Evolutionary conservation across 1,140 invertebrate species (phyloP).

Genomic region (Euschistus heros): DNA sequence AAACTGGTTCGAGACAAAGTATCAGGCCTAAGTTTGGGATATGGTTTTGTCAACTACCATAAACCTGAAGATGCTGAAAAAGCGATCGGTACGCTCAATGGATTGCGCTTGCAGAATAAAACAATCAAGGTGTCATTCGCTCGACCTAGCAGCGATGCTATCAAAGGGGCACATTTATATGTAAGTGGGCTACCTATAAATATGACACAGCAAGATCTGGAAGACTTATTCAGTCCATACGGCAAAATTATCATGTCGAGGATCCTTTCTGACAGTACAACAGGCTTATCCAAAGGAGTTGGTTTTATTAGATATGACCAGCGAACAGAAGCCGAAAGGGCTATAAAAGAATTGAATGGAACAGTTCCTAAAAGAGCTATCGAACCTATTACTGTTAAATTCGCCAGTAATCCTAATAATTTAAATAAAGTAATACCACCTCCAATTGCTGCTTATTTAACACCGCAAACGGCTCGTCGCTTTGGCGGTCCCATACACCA

Average conservation of each 20-base stretch:
- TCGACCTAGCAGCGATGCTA: slow-evolving; percentile 75
- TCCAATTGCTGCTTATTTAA: slow-evolving; percentile 45
- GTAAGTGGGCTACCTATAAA: slow-evolving; percentile 77
- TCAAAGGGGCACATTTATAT: slow-evolving; percentile 83
- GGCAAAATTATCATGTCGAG: slow-evolving; percentile 72
- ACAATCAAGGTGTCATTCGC: slow-evolving; percentile 86
- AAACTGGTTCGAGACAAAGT: slow-evolving; percentile 97
- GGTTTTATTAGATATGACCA: slow-evolving; percentile 99
- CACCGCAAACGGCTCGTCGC: slow-evolving; percentile 56
- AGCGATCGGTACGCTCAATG: slow-evolving; percentile 75
- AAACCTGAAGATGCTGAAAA: slow-evolving; percentile 71
- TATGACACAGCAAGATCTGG: slow-evolving; percentile 75
- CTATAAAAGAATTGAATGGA: slow-evolving; percentile 95
- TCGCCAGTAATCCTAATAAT: slow-evolving; percentile 97
- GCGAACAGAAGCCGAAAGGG: slow-evolving; percentile 90
- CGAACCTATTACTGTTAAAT: slow-evolving; percentile 98
- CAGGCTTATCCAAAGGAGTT: slow-evolving; percentile 95
- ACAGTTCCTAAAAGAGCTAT: slow-evolving; percentile 89
- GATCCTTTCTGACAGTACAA: slow-evolving; percentile 24
- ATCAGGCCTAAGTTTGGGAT: slow-evolving; percentile 63
- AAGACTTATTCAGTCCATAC: slow-evolving; percentile 67
- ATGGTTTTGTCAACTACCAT: slow-evolving; percentile 83
- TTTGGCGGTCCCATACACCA: slow-evolving; percentile 70
- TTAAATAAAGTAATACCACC: slow-evolving; percentile 73
- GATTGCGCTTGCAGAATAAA: slow-evolving; percentile 77